Base-by-base conservation (phyloP, 2,113 vertebrate genomes). In the rat (Rattus norvegicus) region DNA sequence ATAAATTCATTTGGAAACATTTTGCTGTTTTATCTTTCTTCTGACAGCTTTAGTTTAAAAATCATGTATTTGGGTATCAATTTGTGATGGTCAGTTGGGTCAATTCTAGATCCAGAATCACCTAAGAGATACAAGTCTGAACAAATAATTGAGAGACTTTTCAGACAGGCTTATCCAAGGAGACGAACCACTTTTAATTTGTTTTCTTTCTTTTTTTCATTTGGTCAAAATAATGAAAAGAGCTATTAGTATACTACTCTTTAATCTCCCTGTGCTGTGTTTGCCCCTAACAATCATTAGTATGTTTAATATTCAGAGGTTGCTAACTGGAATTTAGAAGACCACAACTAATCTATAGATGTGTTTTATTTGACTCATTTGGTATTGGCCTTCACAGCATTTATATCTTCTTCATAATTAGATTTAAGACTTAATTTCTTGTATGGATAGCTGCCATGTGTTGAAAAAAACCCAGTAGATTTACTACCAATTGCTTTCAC, bases 381-480 rank as follows among this genome's bases (percentile, higher is more conserved):
- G 65, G 1, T 86, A 59, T 54, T 96, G 52, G 2, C n/a, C 22
- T 67, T 72, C 16, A 83, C 11, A 36, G 4, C 86, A 79, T 84
- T 95, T 93, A 28, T 67, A 73, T 90, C 77, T 92, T 93, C 85
- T 63, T 90, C 39, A 83, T 93, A 87, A 75, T 56, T 92, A 63
- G 8, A 85, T 83, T 13, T 92, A 30, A 9, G 7, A 56, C 65
- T 91, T 94, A 13, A 92, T 8, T 95, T 90, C 2, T 17, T 49
- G 52, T 77, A 9, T 81, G 22, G 14, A 90, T 88, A 84, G 77
- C 9, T 91, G 36, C 90, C 20, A 84, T 96, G 67, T 81, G 14
- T 81, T 75, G 19, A 73, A 93, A 91, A 92, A 81, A 83, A 43
- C 43, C 43, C 0, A 89, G 11, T 75, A 80, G 1, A 65, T 43